Conservation (phyloP, 1,140 invertebrate species). For the Anastrepha ludens region DNA sequence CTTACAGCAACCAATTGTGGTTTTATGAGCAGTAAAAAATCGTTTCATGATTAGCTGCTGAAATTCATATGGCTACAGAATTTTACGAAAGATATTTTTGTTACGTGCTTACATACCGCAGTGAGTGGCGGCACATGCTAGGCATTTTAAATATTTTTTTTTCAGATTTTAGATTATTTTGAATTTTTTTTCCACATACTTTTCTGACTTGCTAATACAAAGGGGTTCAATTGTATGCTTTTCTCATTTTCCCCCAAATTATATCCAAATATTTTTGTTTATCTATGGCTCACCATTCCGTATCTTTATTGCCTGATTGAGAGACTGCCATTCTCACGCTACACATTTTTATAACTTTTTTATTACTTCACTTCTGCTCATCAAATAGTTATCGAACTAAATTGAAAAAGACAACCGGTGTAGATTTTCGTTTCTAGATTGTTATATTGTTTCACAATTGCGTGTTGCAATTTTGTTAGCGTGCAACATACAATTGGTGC, state of each 20-base stretch:
- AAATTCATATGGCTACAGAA: background rate
- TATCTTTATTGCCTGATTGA: background rate
- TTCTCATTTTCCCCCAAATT: too few relatives aligned
- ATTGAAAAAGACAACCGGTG: background rate
- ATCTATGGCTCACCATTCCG: background rate
- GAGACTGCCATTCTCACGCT: background rate
- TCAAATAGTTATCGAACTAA: background rate
- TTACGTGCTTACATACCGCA: background rate
- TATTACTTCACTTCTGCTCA: background rate
- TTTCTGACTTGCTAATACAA: background rate
- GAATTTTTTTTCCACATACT: background rate
- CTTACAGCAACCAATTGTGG: background rate
- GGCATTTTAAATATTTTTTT: background rate
- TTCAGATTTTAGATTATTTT: background rate
- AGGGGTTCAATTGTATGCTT: too few relatives aligned
- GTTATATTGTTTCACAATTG: background rate
- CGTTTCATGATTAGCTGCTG: background rate
- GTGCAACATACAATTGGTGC: background rate
- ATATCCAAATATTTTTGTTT: too few relatives aligned
- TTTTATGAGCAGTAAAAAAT: background rate
- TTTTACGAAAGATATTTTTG: background rate
- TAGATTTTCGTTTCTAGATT: background rate
- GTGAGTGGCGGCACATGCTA: background rate
- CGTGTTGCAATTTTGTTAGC: background rate
- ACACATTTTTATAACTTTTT: background rate